Percentiles rank a stretch among this genome's conserved stretches.
These are phyloP conservation scores for Pseudolaguvia tuberculata DNA, from an alignment of 2,113 vertebrate genomes.

Conservation along the genomic window DNA sequence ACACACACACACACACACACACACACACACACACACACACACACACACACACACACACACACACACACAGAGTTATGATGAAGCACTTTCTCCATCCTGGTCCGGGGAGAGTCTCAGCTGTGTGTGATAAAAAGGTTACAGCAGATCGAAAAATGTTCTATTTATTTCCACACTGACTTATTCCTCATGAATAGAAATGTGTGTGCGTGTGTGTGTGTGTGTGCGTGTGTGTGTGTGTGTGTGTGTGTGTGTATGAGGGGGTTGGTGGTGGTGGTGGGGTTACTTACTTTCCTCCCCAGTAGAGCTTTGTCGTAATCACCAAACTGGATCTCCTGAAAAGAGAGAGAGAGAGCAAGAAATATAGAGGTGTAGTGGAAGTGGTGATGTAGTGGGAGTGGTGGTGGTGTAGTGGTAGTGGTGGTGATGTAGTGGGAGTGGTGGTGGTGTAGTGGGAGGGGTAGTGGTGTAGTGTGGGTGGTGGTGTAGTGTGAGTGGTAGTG, in stretches of 20 bases:
- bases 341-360: not conserved
- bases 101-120: conserved; percentile 27
- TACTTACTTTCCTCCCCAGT: conserved; percentile 99
- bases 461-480: too few species aligned
- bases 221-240: conserved; percentile 6
- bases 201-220: not conserved
- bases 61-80: not conserved
- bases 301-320: conserved; percentile 97
- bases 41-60: conserved; percentile 14
- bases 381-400: too few species aligned
- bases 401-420: too few species aligned
- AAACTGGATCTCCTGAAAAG: conserved; percentile 84
- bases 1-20: too few species aligned
- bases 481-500: too few species aligned
- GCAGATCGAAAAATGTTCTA: conserved; percentile 5
- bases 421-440: too few species aligned
- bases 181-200: conserved; percentile 37
- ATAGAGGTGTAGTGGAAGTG: too few species aligned
- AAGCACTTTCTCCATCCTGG: not conserved
- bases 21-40: too few species aligned
- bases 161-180: conserved; percentile 16
- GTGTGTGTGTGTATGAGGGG: not conserved
- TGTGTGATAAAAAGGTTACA: conserved; percentile 35
- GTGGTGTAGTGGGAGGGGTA: too few species aligned
- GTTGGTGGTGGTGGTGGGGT: too few species aligned